Evolutionary conservation across 2,113 vertebrate species (phyloP).

Genomic region (Opisthocomus hoazin): DNA sequence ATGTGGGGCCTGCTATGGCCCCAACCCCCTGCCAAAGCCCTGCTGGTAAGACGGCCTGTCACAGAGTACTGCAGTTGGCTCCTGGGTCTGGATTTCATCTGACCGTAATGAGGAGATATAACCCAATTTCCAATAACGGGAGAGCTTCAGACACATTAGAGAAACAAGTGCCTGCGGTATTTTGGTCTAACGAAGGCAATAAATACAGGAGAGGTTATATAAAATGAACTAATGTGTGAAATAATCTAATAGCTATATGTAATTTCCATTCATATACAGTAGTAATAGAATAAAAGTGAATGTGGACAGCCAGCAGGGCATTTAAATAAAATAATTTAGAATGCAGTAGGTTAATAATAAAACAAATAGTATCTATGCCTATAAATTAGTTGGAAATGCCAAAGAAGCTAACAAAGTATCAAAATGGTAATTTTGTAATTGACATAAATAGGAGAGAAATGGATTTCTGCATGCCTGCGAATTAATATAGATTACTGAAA

Average conservation of each 20-base stretch:
- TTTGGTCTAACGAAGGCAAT: constrained; percentile 34
- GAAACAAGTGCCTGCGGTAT: constrained; percentile 37
- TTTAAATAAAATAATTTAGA: constrained; percentile 36
- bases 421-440: constrained; percentile 39
- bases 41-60: not conserved
- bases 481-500: constrained; percentile 3
- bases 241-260: constrained; percentile 26
- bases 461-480: not conserved
- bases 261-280: constrained; percentile 30
- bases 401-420: constrained; percentile 19
- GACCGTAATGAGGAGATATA: constrained; percentile 15
- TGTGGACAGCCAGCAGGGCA: constrained; percentile 2
- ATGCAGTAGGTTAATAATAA: constrained; percentile 40
- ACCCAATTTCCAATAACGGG: not conserved
- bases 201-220: constrained; percentile 43
- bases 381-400: constrained; percentile 33
- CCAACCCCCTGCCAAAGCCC: rapidly evolving
- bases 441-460: constrained; percentile 5
- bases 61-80: not conserved
- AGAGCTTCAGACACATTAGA: constrained; percentile 12
- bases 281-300: constrained; percentile 43
- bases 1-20: not conserved
- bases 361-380: not conserved
- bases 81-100: not conserved
- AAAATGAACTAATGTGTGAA: constrained; percentile 50